Base-by-base conservation (phyloP, 2,888 invertebrate species). In the Clanis bilineata region DNA sequence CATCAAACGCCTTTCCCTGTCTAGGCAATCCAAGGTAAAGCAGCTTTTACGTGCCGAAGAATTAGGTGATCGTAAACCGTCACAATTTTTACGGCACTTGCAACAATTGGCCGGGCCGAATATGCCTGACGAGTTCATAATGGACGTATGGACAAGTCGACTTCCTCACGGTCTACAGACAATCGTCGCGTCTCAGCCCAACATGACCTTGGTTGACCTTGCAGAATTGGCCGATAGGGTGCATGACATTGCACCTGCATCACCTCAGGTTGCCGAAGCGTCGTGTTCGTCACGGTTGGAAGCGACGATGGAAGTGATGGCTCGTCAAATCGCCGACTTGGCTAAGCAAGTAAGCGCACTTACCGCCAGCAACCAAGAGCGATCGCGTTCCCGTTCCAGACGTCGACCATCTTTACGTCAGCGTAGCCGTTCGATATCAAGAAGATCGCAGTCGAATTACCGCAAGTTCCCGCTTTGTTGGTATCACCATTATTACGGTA, bases 31-130 rank as follows among this genome's bases (percentile, higher is more conserved):
- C 43, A 64, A 68, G 54, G 56, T 67, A 9, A 61, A 61, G 9
- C 68, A 64, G 21, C 59, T 65, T 0, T 44, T 67, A 1, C 32
- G 36, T n/a, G 60, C 64, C 10, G 63, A 69, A 56, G 63, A 64
- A 15, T 41, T 67, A 0, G 70, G 65, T 5, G 66, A 66, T 28
- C 45, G 71, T 0, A 68, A n/a, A n/a, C n/a, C n/a, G n/a, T n/a
- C n/a, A n/a, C n/a, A n/a, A n/a, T n/a, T n/a, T n/a, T n/a, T n/a
- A 68, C 68, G 0, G 65, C 64, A 1, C 68, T 67, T 65, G n/a
- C n/a, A n/a, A n/a, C 18, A 59, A 47, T 57, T 68, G 1, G 67
- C 65, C 1, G 66, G 70, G 2, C 58, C 65, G 0, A 18, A 28
- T 1, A 47, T 70, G 2, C 67, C 66, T 0, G 66, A 63, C 0